A percentile compares a stretch with the other conserved stretches of the same genome.
These are phyloP conservation scores for Ceyx cyanopectus DNA, from an alignment of 2,113 vertebrate species.

Conservation along the genomic window DNA sequence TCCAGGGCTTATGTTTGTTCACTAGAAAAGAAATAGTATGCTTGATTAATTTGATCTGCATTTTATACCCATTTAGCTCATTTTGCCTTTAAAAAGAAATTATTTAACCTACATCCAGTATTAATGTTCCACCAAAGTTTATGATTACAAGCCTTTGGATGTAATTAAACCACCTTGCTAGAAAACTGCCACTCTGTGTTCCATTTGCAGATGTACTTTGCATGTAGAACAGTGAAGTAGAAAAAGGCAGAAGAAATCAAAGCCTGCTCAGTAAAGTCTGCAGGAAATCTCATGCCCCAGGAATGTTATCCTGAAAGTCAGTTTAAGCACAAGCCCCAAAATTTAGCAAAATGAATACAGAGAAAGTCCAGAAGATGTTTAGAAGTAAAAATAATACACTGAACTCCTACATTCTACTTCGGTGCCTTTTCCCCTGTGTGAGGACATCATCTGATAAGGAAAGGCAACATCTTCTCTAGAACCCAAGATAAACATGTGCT, in stretches of 20 bases:
- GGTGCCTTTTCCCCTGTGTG: too few relatives aligned
- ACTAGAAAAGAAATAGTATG: constrained; percentile 74
- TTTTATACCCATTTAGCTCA: not conserved
- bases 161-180: not conserved
- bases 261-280: not conserved
- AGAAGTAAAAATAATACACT: accelerated
- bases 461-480: not conserved
- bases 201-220: not conserved
- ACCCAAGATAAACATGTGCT: not conserved
- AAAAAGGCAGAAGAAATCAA: not conserved
- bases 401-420: not conserved
- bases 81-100: not conserved
- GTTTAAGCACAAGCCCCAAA: not conserved
- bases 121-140: not conserved
- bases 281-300: not conserved
- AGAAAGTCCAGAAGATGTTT: not conserved
- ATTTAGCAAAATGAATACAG: not conserved
- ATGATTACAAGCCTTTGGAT: not conserved
- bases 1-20: constrained; percentile 99
- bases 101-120: not conserved
- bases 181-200: not conserved
- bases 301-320: not conserved
- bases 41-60: not conserved
- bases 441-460: not conserved
- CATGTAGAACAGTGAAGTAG: not conserved